Evolutionary conservation across 2,888 invertebrate species (phyloP).

Genomic region (Argyra leucocephala): DNA sequence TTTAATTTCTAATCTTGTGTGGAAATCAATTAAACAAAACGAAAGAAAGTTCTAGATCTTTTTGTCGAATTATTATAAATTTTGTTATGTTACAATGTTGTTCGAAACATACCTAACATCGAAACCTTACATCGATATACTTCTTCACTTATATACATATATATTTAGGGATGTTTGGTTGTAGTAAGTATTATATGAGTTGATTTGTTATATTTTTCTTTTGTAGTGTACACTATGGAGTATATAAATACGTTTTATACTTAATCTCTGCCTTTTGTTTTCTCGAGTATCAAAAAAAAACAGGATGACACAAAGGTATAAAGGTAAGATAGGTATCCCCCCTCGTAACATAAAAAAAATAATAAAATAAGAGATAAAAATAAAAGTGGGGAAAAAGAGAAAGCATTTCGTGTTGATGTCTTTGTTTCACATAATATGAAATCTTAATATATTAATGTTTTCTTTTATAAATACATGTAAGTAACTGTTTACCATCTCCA

Average conservation of each 20-base stretch:
- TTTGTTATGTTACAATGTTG: too few relatives aligned
- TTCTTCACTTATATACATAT: too few relatives aligned
- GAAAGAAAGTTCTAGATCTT: too few relatives aligned
- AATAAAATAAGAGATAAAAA: not conserved
- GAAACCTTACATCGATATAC: too few relatives aligned
- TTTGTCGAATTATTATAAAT: too few relatives aligned
- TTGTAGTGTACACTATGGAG: not conserved
- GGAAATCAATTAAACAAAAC: too few relatives aligned
- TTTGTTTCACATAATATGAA: constrained; percentile 6
- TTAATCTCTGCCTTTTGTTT: not conserved
- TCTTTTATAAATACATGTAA: not conserved
- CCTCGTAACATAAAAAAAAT: not conserved
- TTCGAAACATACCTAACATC: too few relatives aligned
- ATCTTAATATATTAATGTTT: not conserved
- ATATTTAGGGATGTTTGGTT: too few relatives aligned
- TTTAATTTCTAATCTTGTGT: too few relatives aligned
- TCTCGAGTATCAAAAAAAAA: not conserved
- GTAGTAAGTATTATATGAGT: too few relatives aligned
- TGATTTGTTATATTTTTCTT: too few relatives aligned
- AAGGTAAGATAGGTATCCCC: not conserved
- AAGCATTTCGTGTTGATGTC: not conserved
- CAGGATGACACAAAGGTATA: constrained; percentile 1
- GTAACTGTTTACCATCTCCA: too few relatives aligned
- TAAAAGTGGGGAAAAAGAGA: not conserved
- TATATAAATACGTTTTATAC: not conserved